Percentiles rank a stretch among this genome's conserved stretches.
These are phyloP conservation scores for Noctilio leporinus DNA, from an alignment of 2,113 vertebrate genomes.

Conservation along the genomic window DNA sequence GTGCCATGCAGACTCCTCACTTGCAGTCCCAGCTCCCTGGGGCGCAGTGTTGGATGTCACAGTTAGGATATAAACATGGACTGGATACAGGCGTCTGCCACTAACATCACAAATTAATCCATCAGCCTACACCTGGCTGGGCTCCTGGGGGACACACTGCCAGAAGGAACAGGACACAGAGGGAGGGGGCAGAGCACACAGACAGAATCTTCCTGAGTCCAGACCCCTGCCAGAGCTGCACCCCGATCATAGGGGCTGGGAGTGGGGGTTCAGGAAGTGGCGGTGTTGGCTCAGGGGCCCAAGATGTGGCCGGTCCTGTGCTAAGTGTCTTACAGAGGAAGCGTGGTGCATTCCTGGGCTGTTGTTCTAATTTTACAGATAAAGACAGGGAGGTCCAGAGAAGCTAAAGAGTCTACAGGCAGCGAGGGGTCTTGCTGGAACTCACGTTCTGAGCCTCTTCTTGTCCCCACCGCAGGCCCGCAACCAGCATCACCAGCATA, in stretches of 20 bases:
- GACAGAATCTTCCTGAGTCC: fast-evolving
- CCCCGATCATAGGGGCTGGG: not conserved
- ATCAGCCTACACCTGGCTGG: fast-evolving
- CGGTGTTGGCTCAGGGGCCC: not conserved
- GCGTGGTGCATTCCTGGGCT: not conserved
- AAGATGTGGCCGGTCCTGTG: not conserved
- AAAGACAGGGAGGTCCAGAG: not conserved
- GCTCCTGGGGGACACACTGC: not conserved
- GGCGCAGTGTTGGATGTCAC: not conserved
- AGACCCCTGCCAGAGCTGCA: not conserved
- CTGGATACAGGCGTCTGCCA: not conserved
- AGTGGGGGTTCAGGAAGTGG: not conserved
- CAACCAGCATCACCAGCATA: not conserved
- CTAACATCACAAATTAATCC: not conserved
- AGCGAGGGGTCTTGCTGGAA: not conserved
- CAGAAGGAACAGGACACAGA: not conserved
- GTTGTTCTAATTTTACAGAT: not conserved
- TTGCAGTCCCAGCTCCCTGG: not conserved
- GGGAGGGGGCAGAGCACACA: fast-evolving
- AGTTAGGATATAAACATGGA: not conserved
- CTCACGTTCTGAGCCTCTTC: not conserved
- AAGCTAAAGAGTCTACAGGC: not conserved
- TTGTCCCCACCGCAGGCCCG: fast-evolving
- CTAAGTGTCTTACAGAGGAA: not conserved
- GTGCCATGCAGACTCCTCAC: fast-evolving